Evolutionary conservation across 2,113 vertebrate species (phyloP), one percentile per base, ranked within the genome.

Genomic region (Reinhardtius hippoglossoides): DNA sequence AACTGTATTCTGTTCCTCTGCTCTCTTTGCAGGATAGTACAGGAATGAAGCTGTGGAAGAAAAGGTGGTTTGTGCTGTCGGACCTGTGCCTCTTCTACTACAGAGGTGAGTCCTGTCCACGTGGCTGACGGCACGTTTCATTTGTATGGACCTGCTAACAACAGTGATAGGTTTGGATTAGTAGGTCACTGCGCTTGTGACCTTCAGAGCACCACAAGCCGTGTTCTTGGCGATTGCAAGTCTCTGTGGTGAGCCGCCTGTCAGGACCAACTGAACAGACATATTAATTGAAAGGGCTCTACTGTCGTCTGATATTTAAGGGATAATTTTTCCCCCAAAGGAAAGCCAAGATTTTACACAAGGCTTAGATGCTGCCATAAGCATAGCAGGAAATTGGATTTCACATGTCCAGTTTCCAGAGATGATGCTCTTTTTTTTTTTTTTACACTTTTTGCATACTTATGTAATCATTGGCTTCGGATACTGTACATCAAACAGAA

Each of bases 21-120:
- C 58, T 67, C 48, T 80, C 12, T 84, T 84, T 83, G 37, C 83
- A 99, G 98, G 98, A 99, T 79, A 99, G 98, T 23, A 96, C 97
- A 12, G 98, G 97, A 23, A 99, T 99, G 98, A 99, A 98, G 89
- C 92, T 99, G 46, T 99, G 98, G 98, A 99, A 99, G 87, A 99
- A 99, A 77, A 91, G 98, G 27, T 99, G 98, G 98, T 99, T 99
- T 67, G 97, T 99, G 83, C 95, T 99, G 65, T 98, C 95, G 1
- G 98, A 99, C 83, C 94, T 99, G 61, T 99, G 98, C 78, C 97
- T 99, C 84, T 99, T 99, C 89, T 99, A 99, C 89, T 99, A 99
- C 84, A 95, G 97, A 95, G 98, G 97, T 99, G 82, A 96, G 94
- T 80, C 9, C 54, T 23, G 37, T 63, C 26, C 21, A 64, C 4